A percentile compares a stretch with the other conserved stretches of the same genome.
Conservation (phyloP, 2,113 vertebrate species). For the human region DNA sequence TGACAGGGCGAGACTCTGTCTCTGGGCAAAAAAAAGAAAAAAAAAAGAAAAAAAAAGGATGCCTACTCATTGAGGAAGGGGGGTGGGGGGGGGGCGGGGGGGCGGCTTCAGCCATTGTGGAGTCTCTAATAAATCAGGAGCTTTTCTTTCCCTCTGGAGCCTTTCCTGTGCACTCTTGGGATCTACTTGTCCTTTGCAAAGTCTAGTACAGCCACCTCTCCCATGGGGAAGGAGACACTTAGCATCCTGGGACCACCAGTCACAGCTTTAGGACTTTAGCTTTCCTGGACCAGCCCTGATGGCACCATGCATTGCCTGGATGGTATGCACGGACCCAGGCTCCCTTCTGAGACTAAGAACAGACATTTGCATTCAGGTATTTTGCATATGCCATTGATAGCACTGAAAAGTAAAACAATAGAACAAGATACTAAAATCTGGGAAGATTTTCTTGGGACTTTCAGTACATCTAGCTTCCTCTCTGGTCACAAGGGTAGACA, state of each 20-base stretch:
- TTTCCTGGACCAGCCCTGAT: constrained; percentile 21
- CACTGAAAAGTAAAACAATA: constrained; percentile 73
- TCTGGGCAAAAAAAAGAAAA: too few relatives aligned
- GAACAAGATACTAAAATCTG: constrained; percentile 63
- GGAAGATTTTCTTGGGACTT: constrained; percentile 62
- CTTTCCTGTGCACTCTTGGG: not conserved
- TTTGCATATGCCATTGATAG: constrained; percentile 76
- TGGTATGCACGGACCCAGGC: constrained; percentile 48
- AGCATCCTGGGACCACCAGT: not conserved
- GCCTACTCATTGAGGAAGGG: not conserved
- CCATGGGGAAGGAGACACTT: not conserved
- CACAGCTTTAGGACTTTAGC: not conserved
- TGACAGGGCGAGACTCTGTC: too few relatives aligned
- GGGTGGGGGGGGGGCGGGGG: too few relatives aligned
- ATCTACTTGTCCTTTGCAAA: not conserved
- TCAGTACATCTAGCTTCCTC: constrained; percentile 24
- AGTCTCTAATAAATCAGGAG: not conserved
- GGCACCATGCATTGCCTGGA: constrained; percentile 10
- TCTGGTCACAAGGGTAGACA: constrained; percentile 40
- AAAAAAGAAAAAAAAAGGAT: too few relatives aligned
- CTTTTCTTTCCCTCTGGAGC: not conserved
- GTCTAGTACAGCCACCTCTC: not conserved
- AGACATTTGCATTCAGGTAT: constrained; percentile 70
- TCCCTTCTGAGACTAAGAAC: constrained; percentile 76
- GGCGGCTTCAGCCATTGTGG: not conserved